Base-by-base conservation (phyloP, 2,113 vertebrate species). In the Eubucco bourcierii region DNA sequence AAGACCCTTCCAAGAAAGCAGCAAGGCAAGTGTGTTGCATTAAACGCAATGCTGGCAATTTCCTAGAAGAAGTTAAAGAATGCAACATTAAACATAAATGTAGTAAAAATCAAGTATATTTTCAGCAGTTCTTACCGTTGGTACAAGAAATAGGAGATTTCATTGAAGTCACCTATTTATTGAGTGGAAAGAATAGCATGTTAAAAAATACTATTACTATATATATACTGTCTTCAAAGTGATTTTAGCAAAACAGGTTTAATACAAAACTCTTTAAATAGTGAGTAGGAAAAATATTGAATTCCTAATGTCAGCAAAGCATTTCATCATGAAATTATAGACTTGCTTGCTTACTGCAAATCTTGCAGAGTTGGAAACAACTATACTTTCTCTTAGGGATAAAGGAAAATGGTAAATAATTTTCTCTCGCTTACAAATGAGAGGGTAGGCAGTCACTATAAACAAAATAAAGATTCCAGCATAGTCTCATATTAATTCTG, bases 71-170 rank as follows among this genome's bases (percentile, higher is more conserved):
- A 76, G n/a, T 76, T 56, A 84, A 52, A 15, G 27, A 46, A 47
- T 21, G 13, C 7, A 75, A 25, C 7, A 18, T 66, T 56, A 76
- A 60, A 61, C 31, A 72, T 71, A 52, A 44, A 72, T 6, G 17
- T 31, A 61, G 63, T 10, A 72, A 84, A 88, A 60, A 15, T 0
- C 1, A 52, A 68, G 61, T 16, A 47, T 25, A 47, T 53, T 90
- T 72, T 41, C 37, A 77, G 41, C 72, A 90, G 50, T 71, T 53
- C 93, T 94, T 94, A 94, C 93, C 90, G 27, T 60, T 37, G 14
- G 37, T 73, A 53, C 15, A 80, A n/a, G 75, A 73, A 84, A 21
- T 1, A 4, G 44, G 15, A 64, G 21, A 59, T 55, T 77, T 73
- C 83, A 84, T 55, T 0, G 65, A 63, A 8, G 55, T 84, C 70